Base-by-base conservation (phyloP, 2,797 vertebrate species). In the Austrolebias charrua region DNA sequence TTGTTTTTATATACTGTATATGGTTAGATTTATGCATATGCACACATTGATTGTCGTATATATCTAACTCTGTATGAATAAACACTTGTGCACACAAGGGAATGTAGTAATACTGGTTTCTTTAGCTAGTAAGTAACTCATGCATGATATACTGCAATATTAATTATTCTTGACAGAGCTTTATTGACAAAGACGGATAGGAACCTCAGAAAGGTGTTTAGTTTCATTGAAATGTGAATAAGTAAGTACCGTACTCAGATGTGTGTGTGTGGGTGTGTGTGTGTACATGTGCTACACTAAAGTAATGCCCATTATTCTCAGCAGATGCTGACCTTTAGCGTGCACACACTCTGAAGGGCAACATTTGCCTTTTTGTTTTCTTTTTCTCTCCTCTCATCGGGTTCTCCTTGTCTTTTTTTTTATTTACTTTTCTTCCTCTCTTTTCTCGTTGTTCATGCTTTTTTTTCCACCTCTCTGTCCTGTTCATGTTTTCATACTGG, bases 151-250 rank as follows among this genome's bases (percentile, higher is more conserved):
- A 80, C 80, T 65, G 63, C 53, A 70, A 75, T 63, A 82, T 86
- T 81, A 78, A 88, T 87, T 40, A 69, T 68, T 72, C 79, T 70
- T 78, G 83, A 83, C 78, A 84, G 60, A 85, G 78, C 71, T 89
- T 88, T 87, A 90, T 88, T 89, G 89, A 85, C 81, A 86, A 80
- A 85, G 88, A 90, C 85, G 66, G 76, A 84, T 81, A 64, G 78
- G 71, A 79, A 61, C 67, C 67, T 45, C 73, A 54, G 66, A 74
- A 82, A 71, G 71, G 78, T 83, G 81, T 87, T 82, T 79, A 71
- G 77, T 81, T 83, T 84, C 84, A 73, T 78, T 83, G 65, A 60
- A 59, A 86, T 71, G 40, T 82, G 75, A 78, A 75, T 54, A 82
- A 46, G 44, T 57, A 44, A 5, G 29, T 50, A 50, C 38, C 18